A percentile compares a stretch with the other conserved stretches of the same genome.
phyloP scores from a whole-genome alignment of 2,797 vertebrate genomes.

The Myotis daubentonii region DNA sequence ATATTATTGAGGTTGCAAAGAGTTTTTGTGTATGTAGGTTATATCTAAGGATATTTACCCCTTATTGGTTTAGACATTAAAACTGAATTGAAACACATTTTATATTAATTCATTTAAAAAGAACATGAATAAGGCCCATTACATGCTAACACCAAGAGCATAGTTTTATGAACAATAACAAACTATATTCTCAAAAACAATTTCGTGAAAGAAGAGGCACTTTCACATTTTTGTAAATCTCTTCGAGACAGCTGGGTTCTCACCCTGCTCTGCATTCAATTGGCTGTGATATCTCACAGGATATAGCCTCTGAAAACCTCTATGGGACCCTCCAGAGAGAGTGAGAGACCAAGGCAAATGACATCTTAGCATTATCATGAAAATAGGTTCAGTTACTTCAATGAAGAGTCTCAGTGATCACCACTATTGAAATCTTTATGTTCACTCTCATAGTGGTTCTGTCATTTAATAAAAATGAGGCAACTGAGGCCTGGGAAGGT shows the following conservation, averaged over 20 bases:
- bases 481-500: not conserved
- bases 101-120: constrained; percentile 19
- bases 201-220: not conserved
- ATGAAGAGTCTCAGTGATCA: not conserved
- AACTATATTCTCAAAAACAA: constrained; percentile 33
- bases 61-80: constrained; percentile 14
- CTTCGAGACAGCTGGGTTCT: constrained; percentile 43
- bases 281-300: not conserved
- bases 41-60: not conserved
- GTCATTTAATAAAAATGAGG: not conserved
- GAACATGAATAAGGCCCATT: not conserved
- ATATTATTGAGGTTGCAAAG: not conserved
- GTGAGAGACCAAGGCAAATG: not conserved
- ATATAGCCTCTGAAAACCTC: not conserved
- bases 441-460: not conserved
- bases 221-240: not conserved
- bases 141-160: not conserved
- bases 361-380: not conserved
- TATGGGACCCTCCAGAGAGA: not conserved
- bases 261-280: not conserved
- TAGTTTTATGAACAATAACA: not conserved
- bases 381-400: not conserved
- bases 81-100: not conserved
- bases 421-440: not conserved
- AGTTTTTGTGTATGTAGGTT: not conserved